Evolutionary conservation across 1,140 invertebrate genomes (phyloP), one percentile per base, ranked within the genome.

Genomic region (Temnothorax curvispinosus): DNA sequence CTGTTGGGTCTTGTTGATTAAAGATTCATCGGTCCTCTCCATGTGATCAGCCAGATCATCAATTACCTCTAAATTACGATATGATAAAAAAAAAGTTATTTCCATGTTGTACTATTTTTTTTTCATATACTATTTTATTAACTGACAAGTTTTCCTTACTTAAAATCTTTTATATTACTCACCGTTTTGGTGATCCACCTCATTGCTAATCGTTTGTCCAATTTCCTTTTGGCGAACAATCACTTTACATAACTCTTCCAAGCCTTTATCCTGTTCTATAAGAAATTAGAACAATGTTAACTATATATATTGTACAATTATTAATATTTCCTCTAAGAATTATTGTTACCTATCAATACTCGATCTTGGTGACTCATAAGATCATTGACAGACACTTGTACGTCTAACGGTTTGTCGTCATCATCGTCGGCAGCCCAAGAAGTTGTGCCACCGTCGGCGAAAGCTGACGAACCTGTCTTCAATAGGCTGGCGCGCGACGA

Each of bases 161-260:
- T 71, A 81, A 84, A 27, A 60, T 38, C 13, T 58, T 62, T 50
- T 52, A 44, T 62, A 87, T 75, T 82, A 85, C 80, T 94, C 93
- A 98, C 97, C 97, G 96, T 98, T 98, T 90, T 98, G 98, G 88
- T 96, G 94, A 92, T 97, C 97, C 1, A 98, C 97, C 96, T 98
- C 98, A 92, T 96, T 96, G 38, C 97, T 96, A 89, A 98, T 97
- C 65, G 96, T 97, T 62, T 97, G 94, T 35, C 97, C 97, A 91
- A 98, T 97, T 91, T 97, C 94, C 89, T 98, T 98, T 93, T 98
- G 98, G 38, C 98, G 94, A 1, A 96, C 96, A 72, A 98, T 97
- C 4, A 98, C 97, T 92, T 97, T 96, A 15, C 97, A 97, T 64
- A 98, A 95, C 82, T 96, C 96, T 87, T 98, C 98, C 35, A 98